Conservation (phyloP, 2,797 vertebrate genomes). For the Sebastes vulpes region DNA sequence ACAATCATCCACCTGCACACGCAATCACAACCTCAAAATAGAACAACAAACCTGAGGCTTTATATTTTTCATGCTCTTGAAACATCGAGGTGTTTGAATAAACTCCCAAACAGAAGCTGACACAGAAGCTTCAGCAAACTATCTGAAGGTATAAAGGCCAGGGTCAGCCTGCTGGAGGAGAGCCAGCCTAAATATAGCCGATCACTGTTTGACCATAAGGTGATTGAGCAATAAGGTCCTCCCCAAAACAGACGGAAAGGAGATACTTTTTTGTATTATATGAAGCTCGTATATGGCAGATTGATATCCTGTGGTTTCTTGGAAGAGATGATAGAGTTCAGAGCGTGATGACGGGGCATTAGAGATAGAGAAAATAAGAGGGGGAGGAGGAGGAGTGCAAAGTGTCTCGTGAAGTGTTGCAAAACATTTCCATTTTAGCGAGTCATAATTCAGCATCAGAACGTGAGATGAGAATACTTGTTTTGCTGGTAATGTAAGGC, state of each 20-base stretch:
- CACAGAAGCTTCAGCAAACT: neutral
- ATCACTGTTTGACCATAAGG: constrained; percentile 39
- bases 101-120: neutral
- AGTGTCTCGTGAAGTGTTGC: neutral
- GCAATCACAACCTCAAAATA: neutral
- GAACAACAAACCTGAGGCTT: neutral
- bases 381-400: neutral
- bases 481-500: neutral
- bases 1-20: constrained; percentile 3
- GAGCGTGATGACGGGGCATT: neutral
- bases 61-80: neutral
- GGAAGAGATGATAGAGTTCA: constrained; percentile 50
- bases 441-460: neutral
- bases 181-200: constrained; percentile 44
- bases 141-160: constrained; percentile 30
- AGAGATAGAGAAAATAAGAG: constrained; percentile 7
- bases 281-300: constrained; percentile 53
- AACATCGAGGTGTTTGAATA: neutral
- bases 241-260: constrained; percentile 37
- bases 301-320: constrained; percentile 65
- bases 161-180: neutral
- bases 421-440: constrained; percentile 6
- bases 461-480: neutral
- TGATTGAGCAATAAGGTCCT: constrained; percentile 43
- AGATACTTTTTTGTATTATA: neutral